Percentiles rank a stretch among this genome's conserved stretches.
phyloP scores from a whole-genome alignment of 2,888 invertebrate genomes.

The Chrysotoxum bicinctum region DNA sequence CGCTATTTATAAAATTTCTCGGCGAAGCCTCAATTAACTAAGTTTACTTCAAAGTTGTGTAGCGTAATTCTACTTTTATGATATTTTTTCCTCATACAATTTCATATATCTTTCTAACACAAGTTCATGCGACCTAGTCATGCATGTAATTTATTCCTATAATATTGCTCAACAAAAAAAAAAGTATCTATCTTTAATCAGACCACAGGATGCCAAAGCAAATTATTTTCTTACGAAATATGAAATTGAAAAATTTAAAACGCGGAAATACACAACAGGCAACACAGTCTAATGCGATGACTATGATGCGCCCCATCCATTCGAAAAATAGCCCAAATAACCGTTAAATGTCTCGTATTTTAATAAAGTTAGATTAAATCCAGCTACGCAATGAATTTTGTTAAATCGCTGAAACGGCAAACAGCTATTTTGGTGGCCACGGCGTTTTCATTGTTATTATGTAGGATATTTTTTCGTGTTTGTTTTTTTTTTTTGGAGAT shows the following conservation, averaged over 20 bases:
- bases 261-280: neutral
- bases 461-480: slow-evolving; percentile 8
- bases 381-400: slow-evolving; percentile 58
- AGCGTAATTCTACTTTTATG: no score
- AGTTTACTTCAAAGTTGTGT: no score
- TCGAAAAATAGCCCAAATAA: slow-evolving; percentile 53
- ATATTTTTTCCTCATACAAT: no score
- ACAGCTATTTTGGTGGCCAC: slow-evolving; percentile 31
- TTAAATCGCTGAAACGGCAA: slow-evolving; percentile 66
- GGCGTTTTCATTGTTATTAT: slow-evolving; percentile 62
- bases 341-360: slow-evolving; percentile 72
- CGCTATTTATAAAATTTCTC: no score
- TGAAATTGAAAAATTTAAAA: slow-evolving; percentile 40
- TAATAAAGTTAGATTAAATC: slow-evolving; percentile 73
- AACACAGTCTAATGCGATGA: neutral
- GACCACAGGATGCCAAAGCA: slow-evolving; percentile 34
- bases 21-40: no score
- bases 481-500: neutral
- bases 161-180: neutral
- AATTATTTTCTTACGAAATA: slow-evolving; percentile 24
- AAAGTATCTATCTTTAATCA: slow-evolving; percentile 31
- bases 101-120: neutral
- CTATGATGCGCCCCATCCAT: neutral
- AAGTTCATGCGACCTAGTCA: neutral
- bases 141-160: neutral